phyloP scores from a whole-genome alignment of 2,113 vertebrate genomes.

The Craseonycteris thonglongyai region DNA sequence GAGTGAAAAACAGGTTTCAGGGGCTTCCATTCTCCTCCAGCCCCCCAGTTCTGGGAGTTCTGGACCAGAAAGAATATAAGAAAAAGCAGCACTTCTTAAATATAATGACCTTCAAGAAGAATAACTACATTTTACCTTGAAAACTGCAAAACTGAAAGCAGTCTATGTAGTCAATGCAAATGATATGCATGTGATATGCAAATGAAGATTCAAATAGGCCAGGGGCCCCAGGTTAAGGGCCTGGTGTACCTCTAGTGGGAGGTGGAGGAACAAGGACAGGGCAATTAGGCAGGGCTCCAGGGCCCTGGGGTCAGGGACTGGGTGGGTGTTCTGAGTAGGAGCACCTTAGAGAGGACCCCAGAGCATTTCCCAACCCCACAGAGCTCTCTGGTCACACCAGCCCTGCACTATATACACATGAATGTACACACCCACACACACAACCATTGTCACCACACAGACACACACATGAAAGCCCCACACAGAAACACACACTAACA shows the following conservation, averaged over 20 bases:
- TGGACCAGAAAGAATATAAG: slow-evolving; percentile 3
- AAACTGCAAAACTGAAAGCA: slow-evolving; percentile 30
- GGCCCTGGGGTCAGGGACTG: too few relatives aligned
- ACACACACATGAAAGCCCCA: neutral
- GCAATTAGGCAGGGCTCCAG: neutral
- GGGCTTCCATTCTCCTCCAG: neutral
- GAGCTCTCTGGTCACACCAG: neutral
- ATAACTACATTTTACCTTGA: slow-evolving; percentile 58
- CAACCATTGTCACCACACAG: neutral
- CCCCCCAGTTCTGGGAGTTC: neutral
- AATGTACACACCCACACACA: neutral
- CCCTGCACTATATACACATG: neutral
- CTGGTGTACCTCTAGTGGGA: neutral
- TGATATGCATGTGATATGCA: slow-evolving; percentile 49
- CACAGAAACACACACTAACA: neutral
- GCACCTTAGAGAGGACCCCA: neutral
- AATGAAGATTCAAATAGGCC: slow-evolving; percentile 8
- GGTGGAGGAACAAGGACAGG: neutral
- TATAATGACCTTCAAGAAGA: slow-evolving; percentile 57
- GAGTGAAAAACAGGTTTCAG: neutral
- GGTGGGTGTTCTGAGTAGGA: neutral
- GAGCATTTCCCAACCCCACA: neutral
- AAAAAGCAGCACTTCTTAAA: neutral
- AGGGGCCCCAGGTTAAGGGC: neutral
- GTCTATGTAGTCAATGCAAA: slow-evolving; percentile 50